These are phyloP conservation scores for Gryllus longicercus DNA, from an alignment of 2,888 invertebrate species.

Conservation along the genomic window DNA sequence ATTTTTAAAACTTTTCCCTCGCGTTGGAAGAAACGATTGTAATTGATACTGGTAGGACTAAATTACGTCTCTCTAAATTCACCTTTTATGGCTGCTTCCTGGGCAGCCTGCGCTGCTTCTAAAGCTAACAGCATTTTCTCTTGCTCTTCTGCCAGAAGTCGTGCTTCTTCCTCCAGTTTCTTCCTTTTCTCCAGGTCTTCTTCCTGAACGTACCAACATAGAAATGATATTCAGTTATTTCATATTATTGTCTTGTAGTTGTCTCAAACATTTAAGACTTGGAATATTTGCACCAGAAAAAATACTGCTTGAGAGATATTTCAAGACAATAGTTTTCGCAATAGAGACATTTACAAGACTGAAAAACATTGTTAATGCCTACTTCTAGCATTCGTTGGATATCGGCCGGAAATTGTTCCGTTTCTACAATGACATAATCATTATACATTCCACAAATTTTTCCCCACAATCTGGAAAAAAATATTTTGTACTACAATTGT, in stretches of 20 bases:
- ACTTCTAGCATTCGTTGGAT: neutral
- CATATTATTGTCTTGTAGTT: no score
- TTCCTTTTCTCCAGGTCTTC: constrained; percentile 31
- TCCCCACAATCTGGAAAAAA: constrained; percentile 72
- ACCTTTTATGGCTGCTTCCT: neutral
- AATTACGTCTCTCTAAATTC: neutral
- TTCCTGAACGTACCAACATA: neutral
- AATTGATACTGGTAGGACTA: no score
- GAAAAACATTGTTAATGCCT: neutral
- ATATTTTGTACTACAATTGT: neutral
- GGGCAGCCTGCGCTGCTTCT: constrained; percentile 29
- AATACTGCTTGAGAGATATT: no score
- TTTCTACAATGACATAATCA: constrained; percentile 80
- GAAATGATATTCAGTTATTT: no score
- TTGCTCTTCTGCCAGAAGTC: constrained; percentile 26
- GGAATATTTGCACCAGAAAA: no score
- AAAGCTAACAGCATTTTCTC: constrained; percentile 19
- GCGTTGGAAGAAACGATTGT: no score
- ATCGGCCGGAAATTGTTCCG: constrained; percentile 49
- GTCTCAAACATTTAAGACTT: no score
- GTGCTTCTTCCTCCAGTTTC: constrained; percentile 18
- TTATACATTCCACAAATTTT: constrained; percentile 75
- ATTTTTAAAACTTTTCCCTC: no score
- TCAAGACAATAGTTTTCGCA: no score
- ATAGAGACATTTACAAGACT: no score